Base-by-base conservation (phyloP, 1,140 invertebrate genomes). In the Drosophila azteca region DNA sequence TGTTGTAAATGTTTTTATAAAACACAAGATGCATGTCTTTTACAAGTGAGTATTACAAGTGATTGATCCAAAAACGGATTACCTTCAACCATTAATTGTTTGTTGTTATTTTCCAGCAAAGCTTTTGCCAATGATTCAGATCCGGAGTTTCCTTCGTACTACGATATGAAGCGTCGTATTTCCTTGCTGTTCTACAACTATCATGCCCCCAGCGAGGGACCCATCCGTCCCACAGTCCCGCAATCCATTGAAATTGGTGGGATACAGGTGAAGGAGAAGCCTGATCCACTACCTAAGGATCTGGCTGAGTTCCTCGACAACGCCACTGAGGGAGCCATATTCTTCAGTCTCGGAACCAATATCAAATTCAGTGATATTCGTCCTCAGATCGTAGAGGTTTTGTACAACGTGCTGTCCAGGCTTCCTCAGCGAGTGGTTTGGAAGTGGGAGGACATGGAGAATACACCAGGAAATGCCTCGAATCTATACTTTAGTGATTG, bases 401-500 rank as follows among this genome's bases (percentile, higher is more conserved):
- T 95, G 20, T 76, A 93, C 43, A 90, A 90, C 13, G 93, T 92
- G 0, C 92, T 95, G 13, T 84, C 90, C 0, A 90, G 91, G 62
- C 60, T 94, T 2, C 92, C 93, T 8, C 92, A 94, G 52, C 91
- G 90, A 55, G 92, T 95, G 1, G 70, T 95, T n/a, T 95, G 94
- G 94, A 95, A 95, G 90, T 94, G 92, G 90, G 77, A 85, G 46
- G 74, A 90, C 93, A 45, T 77, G 15, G 94, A 80, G 92, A 94
- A 87, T 92, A 95, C 46, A 94, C 90, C 90, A 0, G 91, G 92
- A 2, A 92, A 93, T 54, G 91, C 95, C 0, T 57, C 91, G 0
- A 96, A 96, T 90, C 92, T 96, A 1, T 92, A 94, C 60, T 90
- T 94, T 2, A 92, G 91, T 29, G 94, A 94, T 50, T 96, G 95